Conservation (phyloP, 1,140 invertebrate species). For the Cydia strobilella region DNA sequence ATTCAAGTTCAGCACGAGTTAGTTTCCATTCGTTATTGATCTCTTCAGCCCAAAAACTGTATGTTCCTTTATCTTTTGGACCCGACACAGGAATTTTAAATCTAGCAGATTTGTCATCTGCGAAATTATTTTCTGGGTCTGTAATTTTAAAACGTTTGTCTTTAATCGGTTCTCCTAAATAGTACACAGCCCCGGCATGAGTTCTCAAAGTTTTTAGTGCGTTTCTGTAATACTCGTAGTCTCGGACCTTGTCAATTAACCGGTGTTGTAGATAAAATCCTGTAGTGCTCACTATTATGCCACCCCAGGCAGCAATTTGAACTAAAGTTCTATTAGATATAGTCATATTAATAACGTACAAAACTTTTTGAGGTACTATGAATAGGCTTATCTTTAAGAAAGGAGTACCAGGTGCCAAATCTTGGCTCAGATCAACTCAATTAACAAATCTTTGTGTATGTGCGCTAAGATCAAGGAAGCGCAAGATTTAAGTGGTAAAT, state of each 20-base stretch:
- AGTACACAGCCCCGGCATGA: slow-evolving; percentile 80
- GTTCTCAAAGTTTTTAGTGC: slow-evolving; percentile 79
- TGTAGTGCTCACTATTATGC: slow-evolving; percentile 59
- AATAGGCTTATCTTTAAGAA: not conserved
- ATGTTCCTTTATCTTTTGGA: slow-evolving; percentile 81
- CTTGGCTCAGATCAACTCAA: not conserved
- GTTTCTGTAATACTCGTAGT: slow-evolving; percentile 80
- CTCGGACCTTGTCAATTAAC: slow-evolving; percentile 58
- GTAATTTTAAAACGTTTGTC: slow-evolving; percentile 81
- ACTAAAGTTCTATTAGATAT: slow-evolving; percentile 58
- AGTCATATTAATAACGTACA: slow-evolving; percentile 46
- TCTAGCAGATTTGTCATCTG: slow-evolving; percentile 77
- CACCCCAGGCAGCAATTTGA: slow-evolving; percentile 70
- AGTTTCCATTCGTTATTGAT: slow-evolving; percentile 73
- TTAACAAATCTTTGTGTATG: not conserved
- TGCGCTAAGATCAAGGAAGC: no score
- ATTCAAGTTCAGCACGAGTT: slow-evolving; percentile 78
- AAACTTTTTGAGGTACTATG: not conserved
- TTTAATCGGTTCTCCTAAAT: slow-evolving; percentile 84
- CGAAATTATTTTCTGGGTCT: slow-evolving; percentile 79
- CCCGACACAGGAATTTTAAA: slow-evolving; percentile 83
- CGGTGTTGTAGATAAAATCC: slow-evolving; percentile 65
- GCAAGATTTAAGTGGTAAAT: no score
- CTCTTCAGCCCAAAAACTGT: slow-evolving; percentile 80
- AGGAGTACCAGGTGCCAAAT: not conserved